Evolutionary conservation across 2,113 vertebrate genomes (phyloP), one percentile per base, ranked within the genome.

Genomic region (Amazona guildingii): DNA sequence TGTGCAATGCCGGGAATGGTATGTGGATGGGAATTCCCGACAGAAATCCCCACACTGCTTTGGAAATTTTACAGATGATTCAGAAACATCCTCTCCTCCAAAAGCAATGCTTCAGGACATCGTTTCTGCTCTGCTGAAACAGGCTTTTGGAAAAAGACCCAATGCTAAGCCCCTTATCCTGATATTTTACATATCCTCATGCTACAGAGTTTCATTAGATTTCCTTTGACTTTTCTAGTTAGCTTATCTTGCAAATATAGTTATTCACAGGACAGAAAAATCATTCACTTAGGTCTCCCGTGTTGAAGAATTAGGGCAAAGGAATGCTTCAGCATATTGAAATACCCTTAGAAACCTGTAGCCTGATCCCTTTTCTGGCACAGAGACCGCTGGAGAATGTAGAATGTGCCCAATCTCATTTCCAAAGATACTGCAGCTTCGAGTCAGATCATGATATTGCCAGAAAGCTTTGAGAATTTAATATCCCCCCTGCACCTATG

Each of bases 401-500:
- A 84, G 48, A 57, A 49, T 2, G 3, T 73, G 79, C 80, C 77
- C 94, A 48, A 27, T 31, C 48, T 88, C 35, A 41, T 81, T 88
- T 46, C 8, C 73, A 93, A 83, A 86, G 35, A 55, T 35, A 75
- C 11, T 27, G 17, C 68, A 88, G 15, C 57, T 81, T 84, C 90
- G 88, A 92, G 73, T 68, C 73, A 52, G 83, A 85, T 86, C 62
- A 41, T 10, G 24, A 84, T 69, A 89, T 8, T 91, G 83, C 86
- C 94, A 92, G 76, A 94, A 96, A 92, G 76, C 9, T 48, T 81
- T 1, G 20, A 64, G 66, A 94, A 96, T 94, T 95, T 93, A 96
- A 96, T 94, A 96, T 96, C 43, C 94, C 88, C 73, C 63, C 54
- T 88, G 92, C 82, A 94, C 91, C 86, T 67, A 89, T 29, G 69